phyloP scores from a whole-genome alignment of 2,113 vertebrate genomes.

The Cochlearius cochlearius region DNA sequence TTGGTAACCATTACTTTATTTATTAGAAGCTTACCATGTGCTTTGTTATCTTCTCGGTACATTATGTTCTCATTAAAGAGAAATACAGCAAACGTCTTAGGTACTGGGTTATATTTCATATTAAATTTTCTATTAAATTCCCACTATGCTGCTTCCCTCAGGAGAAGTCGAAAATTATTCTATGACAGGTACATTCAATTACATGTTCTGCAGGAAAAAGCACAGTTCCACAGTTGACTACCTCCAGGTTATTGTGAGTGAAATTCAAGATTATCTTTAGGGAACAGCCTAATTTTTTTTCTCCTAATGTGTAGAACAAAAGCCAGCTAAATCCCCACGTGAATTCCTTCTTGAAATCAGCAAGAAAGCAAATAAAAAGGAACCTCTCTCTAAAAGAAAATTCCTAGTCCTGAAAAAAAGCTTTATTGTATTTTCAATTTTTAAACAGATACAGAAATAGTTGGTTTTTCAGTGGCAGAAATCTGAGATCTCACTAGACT shows the following conservation, averaged over 20 bases:
- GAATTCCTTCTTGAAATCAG: neutral
- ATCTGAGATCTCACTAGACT: neutral
- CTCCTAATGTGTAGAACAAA: neutral
- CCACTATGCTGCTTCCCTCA: neutral
- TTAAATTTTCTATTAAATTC: constrained; percentile 38
- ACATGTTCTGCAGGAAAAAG: constrained; percentile 31
- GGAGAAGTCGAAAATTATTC: constrained; percentile 34
- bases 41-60: neutral
- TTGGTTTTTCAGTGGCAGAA: neutral
- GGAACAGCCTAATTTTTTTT: constrained; percentile 21
- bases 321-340: neutral
- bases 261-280: constrained; percentile 46
- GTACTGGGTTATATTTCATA: constrained; percentile 23
- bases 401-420: neutral
- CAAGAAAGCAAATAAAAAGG: neutral
- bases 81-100: neutral
- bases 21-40: neutral
- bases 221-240: constrained; percentile 23
- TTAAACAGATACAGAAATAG: neutral
- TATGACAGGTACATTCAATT: constrained; percentile 52
- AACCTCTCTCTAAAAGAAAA: neutral
- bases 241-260: constrained; percentile 25
- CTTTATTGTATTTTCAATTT: neutral
- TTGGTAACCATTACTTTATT: neutral
- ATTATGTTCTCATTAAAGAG: constrained; percentile 30